Conservation (phyloP, 2,888 invertebrate species). For the Leucozona laternaria region DNA sequence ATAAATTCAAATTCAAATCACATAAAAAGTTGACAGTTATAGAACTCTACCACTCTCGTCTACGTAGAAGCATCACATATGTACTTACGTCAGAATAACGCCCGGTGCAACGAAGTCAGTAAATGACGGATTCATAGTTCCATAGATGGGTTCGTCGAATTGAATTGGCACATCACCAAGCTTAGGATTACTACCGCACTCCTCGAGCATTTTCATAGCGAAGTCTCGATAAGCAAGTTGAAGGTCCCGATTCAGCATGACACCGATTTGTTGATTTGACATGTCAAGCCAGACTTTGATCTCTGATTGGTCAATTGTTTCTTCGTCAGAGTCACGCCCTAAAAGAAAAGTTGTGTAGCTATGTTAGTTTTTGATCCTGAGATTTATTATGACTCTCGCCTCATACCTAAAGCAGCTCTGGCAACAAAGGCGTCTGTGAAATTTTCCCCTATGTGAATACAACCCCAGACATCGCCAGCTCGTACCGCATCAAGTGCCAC, state of each 20-base stretch:
- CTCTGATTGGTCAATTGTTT: slow-evolving; percentile 93
- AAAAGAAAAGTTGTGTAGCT: neutral
- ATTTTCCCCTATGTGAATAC: slow-evolving; percentile 93
- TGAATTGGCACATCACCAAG: slow-evolving; percentile 95
- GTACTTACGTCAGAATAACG: slow-evolving; percentile 94
- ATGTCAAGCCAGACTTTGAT: slow-evolving; percentile 96
- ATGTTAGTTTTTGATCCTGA: neutral
- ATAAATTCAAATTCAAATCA: slow-evolving; percentile 7
- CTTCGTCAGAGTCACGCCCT: slow-evolving; percentile 92
- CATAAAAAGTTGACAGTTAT: neutral
- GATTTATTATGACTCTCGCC: neutral
- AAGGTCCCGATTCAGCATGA: slow-evolving; percentile 93
- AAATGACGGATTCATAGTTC: slow-evolving; percentile 94
- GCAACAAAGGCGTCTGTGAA: slow-evolving; percentile 94
- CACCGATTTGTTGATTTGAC: slow-evolving; percentile 97
- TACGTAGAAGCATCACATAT: neutral
- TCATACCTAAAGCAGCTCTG: slow-evolving; percentile 89
- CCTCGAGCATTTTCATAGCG: slow-evolving; percentile 88
- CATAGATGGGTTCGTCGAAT: slow-evolving; percentile 95
- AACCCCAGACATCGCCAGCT: slow-evolving; percentile 94
- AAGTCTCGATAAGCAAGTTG: slow-evolving; percentile 94
- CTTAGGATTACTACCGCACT: slow-evolving; percentile 92
- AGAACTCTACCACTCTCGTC: neutral
- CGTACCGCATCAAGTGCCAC: slow-evolving; percentile 90
- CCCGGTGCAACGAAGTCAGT: slow-evolving; percentile 98